These are phyloP conservation scores for Hystrix brachyura DNA, from an alignment of 2,113 vertebrate genomes.

Conservation along the genomic window DNA sequence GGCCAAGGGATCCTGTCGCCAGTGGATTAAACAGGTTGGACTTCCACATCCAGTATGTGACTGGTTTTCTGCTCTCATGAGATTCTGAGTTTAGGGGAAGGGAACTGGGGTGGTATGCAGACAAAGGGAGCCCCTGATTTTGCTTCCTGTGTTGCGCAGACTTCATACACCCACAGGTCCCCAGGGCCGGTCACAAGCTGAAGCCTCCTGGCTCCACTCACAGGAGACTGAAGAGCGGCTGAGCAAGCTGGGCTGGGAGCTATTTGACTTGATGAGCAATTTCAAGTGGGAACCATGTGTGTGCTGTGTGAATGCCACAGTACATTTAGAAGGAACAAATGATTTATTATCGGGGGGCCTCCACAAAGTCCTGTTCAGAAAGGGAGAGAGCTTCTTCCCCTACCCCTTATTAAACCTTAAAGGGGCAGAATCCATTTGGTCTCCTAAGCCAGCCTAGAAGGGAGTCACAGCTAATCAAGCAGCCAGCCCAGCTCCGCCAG, in stretches of 20 bases:
- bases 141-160: background rate
- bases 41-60: background rate
- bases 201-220: background rate
- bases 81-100: background rate
- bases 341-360: constrained; percentile 71
- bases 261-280: constrained; percentile 83
- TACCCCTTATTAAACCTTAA: constrained; percentile 72
- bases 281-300: constrained; percentile 82
- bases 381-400: background rate
- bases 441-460: constrained; percentile 68
- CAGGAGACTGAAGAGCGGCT: background rate
- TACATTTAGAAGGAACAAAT: constrained; percentile 81
- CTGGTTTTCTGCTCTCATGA: background rate
- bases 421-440: constrained; percentile 53
- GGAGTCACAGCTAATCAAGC: constrained; percentile 70
- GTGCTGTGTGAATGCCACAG: constrained; percentile 50
- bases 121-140: background rate
- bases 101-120: no score
- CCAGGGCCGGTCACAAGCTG: background rate
- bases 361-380: constrained; percentile 65
- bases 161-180: background rate
- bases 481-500: constrained; percentile 56
- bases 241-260: constrained; percentile 58
- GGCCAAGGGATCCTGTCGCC: background rate
- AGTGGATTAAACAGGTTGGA: background rate